These are phyloP conservation scores for Tautogolabrus adspersus DNA, from an alignment of 2,113 vertebrate genomes.

Conservation along the genomic window DNA sequence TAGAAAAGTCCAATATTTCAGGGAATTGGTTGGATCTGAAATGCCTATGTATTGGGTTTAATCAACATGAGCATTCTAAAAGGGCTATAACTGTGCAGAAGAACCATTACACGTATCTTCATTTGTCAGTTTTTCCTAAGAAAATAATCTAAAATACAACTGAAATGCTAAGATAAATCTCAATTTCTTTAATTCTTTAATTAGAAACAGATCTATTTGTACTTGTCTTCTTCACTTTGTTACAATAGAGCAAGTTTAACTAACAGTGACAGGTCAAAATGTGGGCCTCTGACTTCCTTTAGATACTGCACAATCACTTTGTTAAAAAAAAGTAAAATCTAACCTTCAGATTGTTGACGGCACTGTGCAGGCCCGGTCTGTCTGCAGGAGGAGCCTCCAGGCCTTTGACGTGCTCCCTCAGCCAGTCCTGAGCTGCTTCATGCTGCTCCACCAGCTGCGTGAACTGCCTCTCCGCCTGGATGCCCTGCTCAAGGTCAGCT, in stretches of 20 bases:
- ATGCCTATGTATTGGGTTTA: too few relatives aligned
- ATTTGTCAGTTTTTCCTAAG: too few relatives aligned
- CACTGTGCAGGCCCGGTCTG: slow-evolving; percentile 66
- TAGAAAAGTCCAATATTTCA: too few relatives aligned
- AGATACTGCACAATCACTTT: background rate
- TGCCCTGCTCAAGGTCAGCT: slow-evolving; percentile 67
- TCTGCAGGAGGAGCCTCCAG: slow-evolving; percentile 67
- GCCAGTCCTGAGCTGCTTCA: slow-evolving; percentile 82
- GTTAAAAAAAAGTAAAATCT: background rate
- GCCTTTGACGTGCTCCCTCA: slow-evolving; percentile 81
- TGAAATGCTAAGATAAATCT: too few relatives aligned
- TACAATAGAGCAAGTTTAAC: background rate
- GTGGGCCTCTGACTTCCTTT: background rate
- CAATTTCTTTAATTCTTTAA: too few relatives aligned
- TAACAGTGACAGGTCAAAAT: background rate
- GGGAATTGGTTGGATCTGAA: too few relatives aligned
- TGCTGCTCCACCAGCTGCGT: slow-evolving; percentile 84
- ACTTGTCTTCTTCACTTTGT: background rate
- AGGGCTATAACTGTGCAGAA: too few relatives aligned
- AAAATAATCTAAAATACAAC: too few relatives aligned
- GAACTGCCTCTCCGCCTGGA: slow-evolving; percentile 75
- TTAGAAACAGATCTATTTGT: too few relatives aligned
- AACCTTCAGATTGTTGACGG: slow-evolving; percentile 83
- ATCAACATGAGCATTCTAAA: too few relatives aligned
- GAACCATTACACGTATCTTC: too few relatives aligned